phyloP scores from a whole-genome alignment of 2,797 vertebrate species.

The Florisuga fusca region DNA sequence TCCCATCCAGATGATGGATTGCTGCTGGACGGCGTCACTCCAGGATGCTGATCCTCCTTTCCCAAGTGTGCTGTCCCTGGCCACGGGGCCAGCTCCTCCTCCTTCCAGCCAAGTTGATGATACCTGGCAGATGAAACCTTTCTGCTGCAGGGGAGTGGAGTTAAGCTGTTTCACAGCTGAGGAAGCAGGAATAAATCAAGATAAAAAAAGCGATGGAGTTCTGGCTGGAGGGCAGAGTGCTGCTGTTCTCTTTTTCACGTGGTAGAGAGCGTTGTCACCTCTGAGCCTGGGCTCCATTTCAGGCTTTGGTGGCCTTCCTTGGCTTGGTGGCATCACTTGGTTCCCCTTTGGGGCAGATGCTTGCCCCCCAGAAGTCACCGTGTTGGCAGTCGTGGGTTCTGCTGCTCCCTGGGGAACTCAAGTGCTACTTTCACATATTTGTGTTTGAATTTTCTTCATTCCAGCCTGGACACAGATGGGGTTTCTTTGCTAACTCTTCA shows the following conservation, averaged over 20 bases:
- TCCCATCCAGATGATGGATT: not conserved
- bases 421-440: not conserved
- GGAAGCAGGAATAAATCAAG: not conserved
- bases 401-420: not conserved
- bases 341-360: not conserved
- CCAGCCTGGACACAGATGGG: not conserved
- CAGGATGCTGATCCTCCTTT: not conserved
- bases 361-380: not conserved
- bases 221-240: not conserved
- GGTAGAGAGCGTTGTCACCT: accelerated
- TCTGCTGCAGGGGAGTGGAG: not conserved
- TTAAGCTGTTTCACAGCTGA: not conserved
- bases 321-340: not conserved
- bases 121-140: not conserved
- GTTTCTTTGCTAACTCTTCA: not conserved
- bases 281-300: not conserved
- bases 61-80: not conserved
- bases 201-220: not conserved
- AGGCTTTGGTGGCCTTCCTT: not conserved
- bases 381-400: not conserved
- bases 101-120: not conserved
- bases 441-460: conserved; percentile 13
- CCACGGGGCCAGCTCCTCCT: not conserved
- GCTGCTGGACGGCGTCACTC: not conserved
- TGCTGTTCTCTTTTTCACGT: not conserved